Base-by-base conservation (phyloP, 2,888 invertebrate genomes). In the Mesopsocus fuscifrons region DNA sequence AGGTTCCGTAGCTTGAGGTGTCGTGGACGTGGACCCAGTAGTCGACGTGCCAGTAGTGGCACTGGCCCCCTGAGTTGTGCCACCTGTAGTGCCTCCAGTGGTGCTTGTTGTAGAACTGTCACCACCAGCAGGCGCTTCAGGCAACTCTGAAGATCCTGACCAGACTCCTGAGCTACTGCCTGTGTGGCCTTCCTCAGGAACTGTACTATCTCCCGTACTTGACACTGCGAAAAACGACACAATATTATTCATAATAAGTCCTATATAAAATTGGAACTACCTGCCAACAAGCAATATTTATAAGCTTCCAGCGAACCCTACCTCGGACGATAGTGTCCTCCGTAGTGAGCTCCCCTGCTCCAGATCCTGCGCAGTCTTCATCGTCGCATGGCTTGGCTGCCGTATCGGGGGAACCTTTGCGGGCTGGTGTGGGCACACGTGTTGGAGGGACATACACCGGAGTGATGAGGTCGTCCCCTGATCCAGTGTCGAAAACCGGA, bases 391-490 rank as follows among this genome's bases (percentile, higher is more conserved):
- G 71, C 45, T 68, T 68, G 57, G 60, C 60, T 0, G 59, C 59
- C 2, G 57, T 50, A 5, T 61, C 47, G 11, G 44, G 48, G 20
- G 57, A 54, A 47, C 54, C 54, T 42, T 57, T 57, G 50, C 53
- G 57, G 43, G 49, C 49, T 5, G 62, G 59, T 17, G 62, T 59
- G 16, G 68, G 77, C 11, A 80, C 80, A 52, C 72, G 68, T 23
- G 78, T 77, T 2, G 85, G 79, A 1, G 85, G 84, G 11, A 87
- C 80, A 59, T 87, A 88, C 1, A 91, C 87, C 0, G 92, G 89
- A 1, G 88, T 91, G 51, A 92, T 88, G 44, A 94, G 72, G 58
- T 91, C 91, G 58, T 92, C 91, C 22, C 85, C 85, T 33, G 83
- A 80, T 8, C 81, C 83, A 2, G 77, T 73, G 52, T 85, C 84